phyloP scores from a whole-genome alignment of 2,113 vertebrate species.

The Electrona antarctica region DNA sequence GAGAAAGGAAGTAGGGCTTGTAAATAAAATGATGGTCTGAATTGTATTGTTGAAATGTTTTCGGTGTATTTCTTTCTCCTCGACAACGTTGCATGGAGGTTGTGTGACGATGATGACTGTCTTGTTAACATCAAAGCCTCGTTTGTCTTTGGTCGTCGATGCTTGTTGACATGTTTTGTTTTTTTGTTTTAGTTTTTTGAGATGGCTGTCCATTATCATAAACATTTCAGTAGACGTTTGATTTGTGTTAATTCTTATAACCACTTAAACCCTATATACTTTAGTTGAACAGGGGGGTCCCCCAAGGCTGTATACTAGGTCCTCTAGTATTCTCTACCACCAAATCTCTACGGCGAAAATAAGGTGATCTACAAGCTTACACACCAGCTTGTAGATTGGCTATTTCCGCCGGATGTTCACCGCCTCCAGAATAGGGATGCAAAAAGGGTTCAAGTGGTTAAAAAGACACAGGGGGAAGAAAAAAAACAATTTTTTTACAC shows the following conservation, averaged over 20 bases:
- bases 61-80: constrained; percentile 71
- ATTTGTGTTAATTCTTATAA: background rate
- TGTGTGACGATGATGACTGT: constrained; percentile 49
- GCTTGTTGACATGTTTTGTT: constrained; percentile 18
- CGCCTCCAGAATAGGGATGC: too few relatives aligned
- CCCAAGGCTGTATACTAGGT: too few relatives aligned
- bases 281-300: too few relatives aligned
- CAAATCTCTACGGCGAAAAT: too few relatives aligned
- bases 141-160: constrained; percentile 44
- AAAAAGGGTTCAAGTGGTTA: too few relatives aligned
- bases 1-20: constrained; percentile 64
- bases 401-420: too few relatives aligned
- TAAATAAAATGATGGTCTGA: constrained; percentile 78
- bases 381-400: too few relatives aligned
- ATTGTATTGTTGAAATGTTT: constrained; percentile 68
- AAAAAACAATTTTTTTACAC: constrained; percentile 29
- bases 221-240: constrained; percentile 56
- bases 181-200: constrained; percentile 41
- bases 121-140: constrained; percentile 40
- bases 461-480: constrained; percentile 6
- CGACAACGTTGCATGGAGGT: constrained; percentile 48
- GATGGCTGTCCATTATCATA: constrained; percentile 72
- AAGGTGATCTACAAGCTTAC: too few relatives aligned
- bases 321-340: too few relatives aligned
- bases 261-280: too few relatives aligned